phyloP scores from a whole-genome alignment of 2,797 vertebrate species.

The Clarias laeviceps region DNA sequence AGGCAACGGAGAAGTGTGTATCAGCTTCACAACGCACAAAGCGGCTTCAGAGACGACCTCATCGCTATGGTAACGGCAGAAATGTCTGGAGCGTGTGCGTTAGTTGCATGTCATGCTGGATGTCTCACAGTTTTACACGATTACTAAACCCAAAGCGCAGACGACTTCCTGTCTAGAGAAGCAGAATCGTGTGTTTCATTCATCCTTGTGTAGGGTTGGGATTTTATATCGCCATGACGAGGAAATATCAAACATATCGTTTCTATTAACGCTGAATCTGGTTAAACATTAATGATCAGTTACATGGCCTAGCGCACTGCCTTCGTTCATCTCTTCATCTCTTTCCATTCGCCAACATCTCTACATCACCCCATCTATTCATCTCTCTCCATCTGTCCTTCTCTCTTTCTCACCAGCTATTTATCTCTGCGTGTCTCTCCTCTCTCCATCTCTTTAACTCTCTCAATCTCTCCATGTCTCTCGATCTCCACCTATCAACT shows the following conservation, averaged over 20 bases:
- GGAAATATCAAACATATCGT: not conserved
- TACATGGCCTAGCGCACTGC: not conserved
- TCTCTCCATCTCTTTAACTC: slow-evolving; percentile 33
- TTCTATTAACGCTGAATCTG: slow-evolving; percentile 1
- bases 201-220: not conserved
- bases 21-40: slow-evolving; percentile 49
- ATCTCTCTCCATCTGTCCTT: slow-evolving; percentile 26
- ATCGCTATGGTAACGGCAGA: slow-evolving; percentile 59
- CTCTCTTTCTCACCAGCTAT: not conserved
- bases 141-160: not conserved
- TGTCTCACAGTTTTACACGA: slow-evolving; percentile 24
- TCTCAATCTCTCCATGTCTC: slow-evolving; percentile 8
- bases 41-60: slow-evolving; percentile 42
- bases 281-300: not conserved
- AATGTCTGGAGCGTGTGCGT: slow-evolving; percentile 35
- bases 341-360: slow-evolving; percentile 9
- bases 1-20: slow-evolving; percentile 31
- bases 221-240: no score
- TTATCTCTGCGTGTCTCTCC: slow-evolving; percentile 39
- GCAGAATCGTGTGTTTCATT: slow-evolving; percentile 1
- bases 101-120: slow-evolving; percentile 25
- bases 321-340: slow-evolving; percentile 31
- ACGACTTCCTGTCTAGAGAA: slow-evolving; percentile 1
- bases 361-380: slow-evolving; percentile 17
- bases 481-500: not conserved